phyloP scores from a whole-genome alignment of 2,888 invertebrate genomes.

The Microplitis deprimator region DNA sequence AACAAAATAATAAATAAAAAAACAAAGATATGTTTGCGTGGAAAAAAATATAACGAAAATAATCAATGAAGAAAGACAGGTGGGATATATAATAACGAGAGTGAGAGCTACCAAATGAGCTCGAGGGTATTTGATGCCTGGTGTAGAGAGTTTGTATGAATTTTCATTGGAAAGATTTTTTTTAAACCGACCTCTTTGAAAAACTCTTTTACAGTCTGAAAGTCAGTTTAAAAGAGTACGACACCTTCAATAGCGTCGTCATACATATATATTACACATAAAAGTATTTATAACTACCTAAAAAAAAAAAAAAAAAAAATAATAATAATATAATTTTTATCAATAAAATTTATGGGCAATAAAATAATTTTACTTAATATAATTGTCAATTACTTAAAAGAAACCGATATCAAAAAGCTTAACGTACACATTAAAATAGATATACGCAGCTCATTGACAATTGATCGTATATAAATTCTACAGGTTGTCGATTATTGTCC shows the following conservation, averaged over 20 bases:
- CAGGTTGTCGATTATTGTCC: slow-evolving; percentile 27
- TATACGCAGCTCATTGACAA: background rate
- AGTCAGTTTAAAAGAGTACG: background rate
- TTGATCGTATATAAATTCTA: slow-evolving; percentile 12
- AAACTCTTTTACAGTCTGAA: background rate
- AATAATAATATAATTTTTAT: too few relatives aligned
- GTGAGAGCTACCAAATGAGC: slow-evolving; percentile 23
- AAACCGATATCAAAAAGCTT: background rate
- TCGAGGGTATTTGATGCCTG: slow-evolving; percentile 16
- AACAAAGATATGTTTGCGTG: slow-evolving; percentile 20
- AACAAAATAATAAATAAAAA: slow-evolving; percentile 9
- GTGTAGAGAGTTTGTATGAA: slow-evolving; percentile 21
- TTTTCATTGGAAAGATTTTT: slow-evolving; percentile 25
- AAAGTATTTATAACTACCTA: background rate
- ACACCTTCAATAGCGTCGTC: background rate
- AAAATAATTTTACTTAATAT: too few relatives aligned
- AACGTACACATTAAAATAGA: background rate
- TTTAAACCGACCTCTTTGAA: slow-evolving; percentile 17
- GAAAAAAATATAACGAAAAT: slow-evolving; percentile 25
- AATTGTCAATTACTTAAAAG: background rate
- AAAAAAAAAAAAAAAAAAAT: background rate
- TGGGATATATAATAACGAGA: background rate
- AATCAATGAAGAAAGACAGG: slow-evolving; percentile 34
- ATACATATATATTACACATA: background rate
- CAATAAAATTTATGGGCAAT: too few relatives aligned